Evolutionary conservation across 2,113 vertebrate species (phyloP).

Genomic region (Alethe castanea): DNA sequence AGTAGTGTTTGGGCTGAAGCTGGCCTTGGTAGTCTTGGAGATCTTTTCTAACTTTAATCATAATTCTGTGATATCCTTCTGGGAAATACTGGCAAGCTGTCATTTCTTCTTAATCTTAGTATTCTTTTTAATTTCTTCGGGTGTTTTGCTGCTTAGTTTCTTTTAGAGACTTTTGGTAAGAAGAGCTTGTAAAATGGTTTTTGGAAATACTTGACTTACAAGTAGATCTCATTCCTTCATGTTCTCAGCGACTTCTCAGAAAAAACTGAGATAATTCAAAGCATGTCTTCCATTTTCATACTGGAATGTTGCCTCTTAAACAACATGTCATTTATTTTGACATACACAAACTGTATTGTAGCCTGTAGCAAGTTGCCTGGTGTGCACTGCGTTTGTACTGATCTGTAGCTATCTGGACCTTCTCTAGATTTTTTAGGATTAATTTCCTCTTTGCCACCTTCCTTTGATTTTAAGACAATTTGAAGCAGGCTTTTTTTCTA

Average conservation of each 20-base stretch:
- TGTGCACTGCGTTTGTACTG: not conserved
- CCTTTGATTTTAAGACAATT: not conserved
- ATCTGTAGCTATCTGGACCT: not conserved
- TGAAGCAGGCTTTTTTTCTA: not conserved
- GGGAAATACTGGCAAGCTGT: not conserved
- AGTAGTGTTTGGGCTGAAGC: not conserved
- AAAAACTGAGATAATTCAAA: fast-evolving
- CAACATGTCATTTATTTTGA: not conserved
- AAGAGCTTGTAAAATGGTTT: not conserved
- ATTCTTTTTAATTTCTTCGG: not conserved
- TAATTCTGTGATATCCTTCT: not conserved
- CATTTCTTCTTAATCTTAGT: not conserved
- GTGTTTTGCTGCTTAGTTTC: not conserved
- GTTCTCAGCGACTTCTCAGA: not conserved
- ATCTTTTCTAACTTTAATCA: not conserved
- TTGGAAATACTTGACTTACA: not conserved
- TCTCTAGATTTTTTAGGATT: not conserved
- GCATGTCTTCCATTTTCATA: not conserved
- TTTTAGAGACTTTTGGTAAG: not conserved
- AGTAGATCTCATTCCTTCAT: not conserved
- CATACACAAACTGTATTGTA: not conserved
- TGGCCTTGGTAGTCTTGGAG: not conserved
- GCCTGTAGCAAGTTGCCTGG: not conserved
- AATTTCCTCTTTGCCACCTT: not conserved
- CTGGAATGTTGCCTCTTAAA: not conserved